Conservation (phyloP, 2,888 invertebrate genomes). For the Plagodis dolabraria region DNA sequence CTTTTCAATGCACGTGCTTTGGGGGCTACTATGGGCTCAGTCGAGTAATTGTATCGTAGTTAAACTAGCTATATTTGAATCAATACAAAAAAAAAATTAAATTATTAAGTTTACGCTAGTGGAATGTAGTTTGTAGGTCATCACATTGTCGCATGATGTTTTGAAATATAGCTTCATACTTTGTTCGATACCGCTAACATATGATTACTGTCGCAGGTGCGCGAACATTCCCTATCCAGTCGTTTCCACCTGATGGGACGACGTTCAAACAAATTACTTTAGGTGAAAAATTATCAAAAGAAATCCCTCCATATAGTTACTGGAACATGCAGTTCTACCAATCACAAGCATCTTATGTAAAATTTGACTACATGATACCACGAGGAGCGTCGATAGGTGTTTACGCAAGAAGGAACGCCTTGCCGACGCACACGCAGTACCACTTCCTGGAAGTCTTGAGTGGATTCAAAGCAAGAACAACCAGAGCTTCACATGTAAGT, state of each 20-base stretch:
- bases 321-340: slow-evolving; percentile 99
- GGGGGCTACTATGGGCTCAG: slow-evolving; percentile 12
- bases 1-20: slow-evolving; percentile 57
- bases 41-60: background rate
- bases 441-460: slow-evolving; percentile 97
- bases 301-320: slow-evolving; percentile 97
- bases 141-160: slow-evolving; percentile 66
- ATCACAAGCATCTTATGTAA: slow-evolving; percentile 96
- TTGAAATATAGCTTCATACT: slow-evolving; percentile 16
- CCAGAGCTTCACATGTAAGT: slow-evolving; percentile 94
- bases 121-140: slow-evolving; percentile 46
- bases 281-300: slow-evolving; percentile 94
- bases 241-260: slow-evolving; percentile 96
- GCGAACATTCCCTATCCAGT: slow-evolving; percentile 94
- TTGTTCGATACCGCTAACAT: slow-evolving; percentile 35
- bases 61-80: background rate
- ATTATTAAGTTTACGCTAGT: slow-evolving; percentile 10
- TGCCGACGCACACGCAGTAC: slow-evolving; percentile 98
- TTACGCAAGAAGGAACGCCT: slow-evolving; percentile 96
- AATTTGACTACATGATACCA: slow-evolving; percentile 97
- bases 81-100: no score
- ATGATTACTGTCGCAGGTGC: slow-evolving; percentile 86
- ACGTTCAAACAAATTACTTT: slow-evolving; percentile 95
- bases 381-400: slow-evolving; percentile 97
- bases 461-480: slow-evolving; percentile 94